Evolutionary conservation across 1,140 invertebrate genomes (phyloP), one percentile per base, ranked within the genome.

Genomic region (Papilio glaucus): DNA sequence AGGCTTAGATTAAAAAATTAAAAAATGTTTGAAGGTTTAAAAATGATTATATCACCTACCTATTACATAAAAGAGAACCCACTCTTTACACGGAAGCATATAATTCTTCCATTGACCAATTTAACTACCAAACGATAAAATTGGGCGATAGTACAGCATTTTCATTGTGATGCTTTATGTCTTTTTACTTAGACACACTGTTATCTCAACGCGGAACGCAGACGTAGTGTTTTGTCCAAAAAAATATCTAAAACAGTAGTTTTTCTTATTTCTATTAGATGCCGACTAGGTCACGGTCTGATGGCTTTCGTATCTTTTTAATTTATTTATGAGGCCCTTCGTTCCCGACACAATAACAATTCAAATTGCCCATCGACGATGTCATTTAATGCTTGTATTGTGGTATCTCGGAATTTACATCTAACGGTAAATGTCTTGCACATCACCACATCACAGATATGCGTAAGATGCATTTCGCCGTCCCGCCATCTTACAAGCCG

Each of bases 381-480:
- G 77, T 73, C 79, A 70, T 77, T 84, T 78, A 81, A 79, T 77
- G 77, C 72, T 63, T 81, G 79, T 73, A 84, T 88, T 89, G 83
- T 88, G 77, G 29, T 33, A 33, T 33, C 29, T 33, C 62, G 73
- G 67, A 84, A 87, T 86, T 86, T 78, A 73, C 79, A 70, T 79
- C 70, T 88, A 89, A 90, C 87, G 87, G 88, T 78, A 85, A 74
- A 83, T 87, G 69, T 72, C 76, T 83, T 82, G n/a, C 82, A 87
- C 70, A 85, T 77, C 73, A 77, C 77, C 74, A 65, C 65, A 84
- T 45, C 42, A 15, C 76, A 77, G 79, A 82, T 79, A 69, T 81
- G 82, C 78, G 79, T 83, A 75, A 80, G 77, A 76, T 87, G 83
- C 81, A 84, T 82, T 84, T 85, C 77, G 77, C 78, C 76, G 75